Evolutionary conservation across 2,888 invertebrate species (phyloP).

Genomic region (Parnassius orleans): DNA sequence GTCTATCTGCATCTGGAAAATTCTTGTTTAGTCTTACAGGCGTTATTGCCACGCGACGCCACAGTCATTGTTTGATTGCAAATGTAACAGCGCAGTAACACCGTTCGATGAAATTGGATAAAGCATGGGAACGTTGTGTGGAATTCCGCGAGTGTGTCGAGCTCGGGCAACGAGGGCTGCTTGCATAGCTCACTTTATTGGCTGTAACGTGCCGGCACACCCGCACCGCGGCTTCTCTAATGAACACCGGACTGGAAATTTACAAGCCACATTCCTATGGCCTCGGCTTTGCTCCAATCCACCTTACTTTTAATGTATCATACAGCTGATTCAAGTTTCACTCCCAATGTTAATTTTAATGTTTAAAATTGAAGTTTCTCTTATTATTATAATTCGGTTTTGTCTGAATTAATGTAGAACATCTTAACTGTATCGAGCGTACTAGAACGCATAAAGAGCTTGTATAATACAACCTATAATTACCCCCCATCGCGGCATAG

Average conservation of each 20-base stretch:
- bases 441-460: constrained; percentile 17
- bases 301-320: background rate
- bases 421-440: constrained; percentile 5
- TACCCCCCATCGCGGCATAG: constrained; percentile 20
- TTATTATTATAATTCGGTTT: no score
- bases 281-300: constrained; percentile 31
- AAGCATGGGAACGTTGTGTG: constrained; percentile 73
- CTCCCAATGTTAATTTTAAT: no score
- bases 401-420: constrained; percentile 5
- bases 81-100: constrained; percentile 50
- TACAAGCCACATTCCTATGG: constrained; percentile 57
- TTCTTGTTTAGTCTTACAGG: constrained; percentile 59
- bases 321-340: constrained; percentile 1
- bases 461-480: constrained; percentile 14
- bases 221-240: constrained; percentile 49
- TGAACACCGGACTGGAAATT: constrained; percentile 56
- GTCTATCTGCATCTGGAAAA: constrained; percentile 52
- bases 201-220: constrained; percentile 57
- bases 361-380: no score
- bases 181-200: constrained; percentile 78
- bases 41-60: constrained; percentile 64
- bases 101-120: constrained; percentile 76
- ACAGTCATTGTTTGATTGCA: constrained; percentile 64
- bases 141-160: constrained; percentile 67
- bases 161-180: constrained; percentile 56